Evolutionary conservation across 2,888 invertebrate species (phyloP).

Genomic region (Saturnia pavonia): DNA sequence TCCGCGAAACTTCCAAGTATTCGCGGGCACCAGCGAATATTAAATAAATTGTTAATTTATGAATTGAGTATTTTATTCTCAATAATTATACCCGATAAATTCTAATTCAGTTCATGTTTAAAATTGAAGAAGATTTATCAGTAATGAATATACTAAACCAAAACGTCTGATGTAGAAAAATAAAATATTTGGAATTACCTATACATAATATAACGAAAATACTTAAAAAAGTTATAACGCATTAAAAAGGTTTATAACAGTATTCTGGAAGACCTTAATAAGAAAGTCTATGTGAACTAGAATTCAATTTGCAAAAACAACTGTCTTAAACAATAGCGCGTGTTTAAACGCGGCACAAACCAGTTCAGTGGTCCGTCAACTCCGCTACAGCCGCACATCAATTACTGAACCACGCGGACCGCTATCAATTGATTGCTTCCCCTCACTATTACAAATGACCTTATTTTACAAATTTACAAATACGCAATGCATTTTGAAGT

Average conservation of each 20-base stretch:
- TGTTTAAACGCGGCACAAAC: constrained; percentile 42
- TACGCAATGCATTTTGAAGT: constrained; percentile 3
- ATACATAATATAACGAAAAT: not conserved
- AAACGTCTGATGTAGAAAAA: no score
- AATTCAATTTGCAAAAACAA: not conserved
- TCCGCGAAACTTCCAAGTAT: no score
- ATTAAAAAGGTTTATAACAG: not conserved
- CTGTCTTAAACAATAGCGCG: constrained; percentile 10
- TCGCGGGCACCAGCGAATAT: no score
- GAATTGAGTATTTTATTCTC: no score
- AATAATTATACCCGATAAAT: no score
- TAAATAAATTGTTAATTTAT: no score
- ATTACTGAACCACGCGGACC: constrained; percentile 58
- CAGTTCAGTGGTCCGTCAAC: constrained; percentile 47
- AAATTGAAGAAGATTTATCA: no score
- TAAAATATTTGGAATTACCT: no score
- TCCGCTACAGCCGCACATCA: constrained; percentile 60
- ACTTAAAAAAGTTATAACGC: not conserved
- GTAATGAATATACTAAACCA: no score
- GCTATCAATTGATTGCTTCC: constrained; percentile 72
- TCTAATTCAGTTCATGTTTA: no score
- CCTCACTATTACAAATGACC: constrained; percentile 47
- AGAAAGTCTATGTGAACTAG: not conserved
- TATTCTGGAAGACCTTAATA: not conserved
- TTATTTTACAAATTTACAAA: constrained; percentile 37